Evolutionary conservation across 2,888 invertebrate species (phyloP), one percentile per base, ranked within the genome.

Genomic region (Ichneumoninae sp.): DNA sequence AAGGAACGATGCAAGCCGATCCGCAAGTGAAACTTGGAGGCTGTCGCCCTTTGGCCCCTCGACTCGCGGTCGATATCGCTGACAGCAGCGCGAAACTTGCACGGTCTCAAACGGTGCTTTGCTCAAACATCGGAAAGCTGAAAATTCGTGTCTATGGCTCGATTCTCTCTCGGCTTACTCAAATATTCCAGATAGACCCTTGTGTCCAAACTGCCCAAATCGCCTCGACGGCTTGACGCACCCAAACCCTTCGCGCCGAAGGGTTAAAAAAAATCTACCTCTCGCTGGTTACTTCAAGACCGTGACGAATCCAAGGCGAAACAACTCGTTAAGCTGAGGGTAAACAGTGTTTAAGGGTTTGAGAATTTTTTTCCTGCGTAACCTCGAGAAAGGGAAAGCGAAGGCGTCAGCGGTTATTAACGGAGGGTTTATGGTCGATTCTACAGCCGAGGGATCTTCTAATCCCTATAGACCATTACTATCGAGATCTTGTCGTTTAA

Each of bases 51-150:
- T 90, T 88, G 89, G 91, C 91, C 91, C 91, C 90, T 83, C 19
- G 88, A 82, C 89, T 88, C 88, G 90, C 92, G 92, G 91, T 92
- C 92, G 92, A 92, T 92, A 92, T 89, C 68, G 89, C 78, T 84
- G 82, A 85, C 22, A 88, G 26, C 26, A 30, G 30, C 60, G 26
- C 3, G 54, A 10, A 63, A n/a, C 16, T 63, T 30, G 16, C 63
- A 30, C 87, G 81, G 81, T 85, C 6, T 63, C 40, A 19, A 19
- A 19, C 19, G 19, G 71, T 87, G 86, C 86, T 88, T 89, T 89
- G 52, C 33, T 36, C 52, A 52, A 76, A 26, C 36, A 4, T 3
- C 0, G 6, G 36, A 52, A 70, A 8, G 7, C 8, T 6, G 33
- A 70, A 70, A 54, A 7, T 66, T 40, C 33, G 40, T 76, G 54